Conservation (phyloP, 2,888 invertebrate genomes). For the Melanotus villosus region DNA sequence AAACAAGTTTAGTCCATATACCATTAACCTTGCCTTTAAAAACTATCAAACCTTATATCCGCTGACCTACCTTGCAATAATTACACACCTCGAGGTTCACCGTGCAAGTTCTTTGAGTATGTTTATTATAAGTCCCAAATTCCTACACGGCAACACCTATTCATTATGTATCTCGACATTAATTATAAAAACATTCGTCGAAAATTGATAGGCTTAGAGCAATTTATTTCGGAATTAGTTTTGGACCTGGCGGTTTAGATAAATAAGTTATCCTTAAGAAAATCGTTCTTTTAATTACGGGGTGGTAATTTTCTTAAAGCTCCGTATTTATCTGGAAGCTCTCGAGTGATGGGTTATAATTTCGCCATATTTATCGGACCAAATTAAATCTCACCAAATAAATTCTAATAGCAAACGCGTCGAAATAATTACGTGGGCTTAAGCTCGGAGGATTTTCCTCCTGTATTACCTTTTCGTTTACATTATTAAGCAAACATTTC, state of each 20-base stretch:
- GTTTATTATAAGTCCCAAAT: constrained; percentile 39
- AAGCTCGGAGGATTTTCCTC: neutral
- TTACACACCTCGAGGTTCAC: constrained; percentile 43
- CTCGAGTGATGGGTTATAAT: constrained; percentile 18
- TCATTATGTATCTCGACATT: constrained; percentile 38
- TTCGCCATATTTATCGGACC: constrained; percentile 11
- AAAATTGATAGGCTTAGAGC: constrained; percentile 26
- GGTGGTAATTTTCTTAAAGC: constrained; percentile 15
- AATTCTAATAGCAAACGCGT: constrained; percentile 1
- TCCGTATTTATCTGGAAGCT: constrained; percentile 21
- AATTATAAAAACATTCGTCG: constrained; percentile 42
- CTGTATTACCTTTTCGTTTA: constrained; percentile 16
- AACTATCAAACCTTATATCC: constrained; percentile 45
- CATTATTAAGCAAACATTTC: constrained; percentile 23
- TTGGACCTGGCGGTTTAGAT: constrained; percentile 23
- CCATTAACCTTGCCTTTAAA: constrained; percentile 32
- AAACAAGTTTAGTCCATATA: constrained; percentile 38
- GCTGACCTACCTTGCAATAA: constrained; percentile 50
- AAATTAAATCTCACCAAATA: constrained; percentile 12
- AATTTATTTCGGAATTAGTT: constrained; percentile 35
- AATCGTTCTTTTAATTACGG: constrained; percentile 27
- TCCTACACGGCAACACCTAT: constrained; percentile 35
- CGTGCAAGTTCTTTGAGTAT: constrained; percentile 29
- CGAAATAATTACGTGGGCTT: constrained; percentile 23
- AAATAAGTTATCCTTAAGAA: constrained; percentile 32